Conservation (phyloP, 2,888 invertebrate species). For the Arrhopalites spinosus region DNA sequence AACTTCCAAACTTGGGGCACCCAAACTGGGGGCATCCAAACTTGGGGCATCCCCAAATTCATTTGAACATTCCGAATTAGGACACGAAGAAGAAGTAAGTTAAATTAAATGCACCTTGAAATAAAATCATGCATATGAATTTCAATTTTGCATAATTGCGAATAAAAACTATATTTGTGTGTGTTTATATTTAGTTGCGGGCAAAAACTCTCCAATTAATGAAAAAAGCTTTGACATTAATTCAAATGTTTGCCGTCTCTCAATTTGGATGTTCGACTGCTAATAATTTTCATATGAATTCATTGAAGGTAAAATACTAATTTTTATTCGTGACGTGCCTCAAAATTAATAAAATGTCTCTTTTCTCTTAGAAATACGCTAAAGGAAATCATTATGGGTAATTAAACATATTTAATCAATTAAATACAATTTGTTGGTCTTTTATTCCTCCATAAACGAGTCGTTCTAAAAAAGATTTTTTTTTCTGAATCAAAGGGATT, state of each 20-base stretch:
- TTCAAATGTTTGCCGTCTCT: constrained; percentile 90
- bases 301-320: too few relatives aligned
- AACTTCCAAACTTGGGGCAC: constrained; percentile 60
- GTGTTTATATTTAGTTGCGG: constrained; percentile 56
- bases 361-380: constrained; percentile 76
- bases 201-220: constrained; percentile 74
- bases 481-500: constrained; percentile 67
- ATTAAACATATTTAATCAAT: constrained; percentile 51
- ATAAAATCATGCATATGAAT: not conserved
- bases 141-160: not conserved
- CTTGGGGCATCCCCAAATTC: constrained; percentile 42
- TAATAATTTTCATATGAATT: constrained; percentile 73
- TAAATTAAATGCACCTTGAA: not conserved
- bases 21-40: constrained; percentile 38
- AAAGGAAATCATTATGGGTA: constrained; percentile 92
- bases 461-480: too few relatives aligned
- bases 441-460: not conserved
- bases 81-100: constrained; percentile 53
- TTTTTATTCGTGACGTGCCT: too few relatives aligned
- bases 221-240: constrained; percentile 82
- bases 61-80: constrained; percentile 43
- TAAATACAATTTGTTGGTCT: not conserved
- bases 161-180: constrained; percentile 8
- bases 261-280: constrained; percentile 83
- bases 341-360: too few relatives aligned